Base-by-base conservation (phyloP, 2,113 vertebrate genomes). In the Saccopteryx leptura region DNA sequence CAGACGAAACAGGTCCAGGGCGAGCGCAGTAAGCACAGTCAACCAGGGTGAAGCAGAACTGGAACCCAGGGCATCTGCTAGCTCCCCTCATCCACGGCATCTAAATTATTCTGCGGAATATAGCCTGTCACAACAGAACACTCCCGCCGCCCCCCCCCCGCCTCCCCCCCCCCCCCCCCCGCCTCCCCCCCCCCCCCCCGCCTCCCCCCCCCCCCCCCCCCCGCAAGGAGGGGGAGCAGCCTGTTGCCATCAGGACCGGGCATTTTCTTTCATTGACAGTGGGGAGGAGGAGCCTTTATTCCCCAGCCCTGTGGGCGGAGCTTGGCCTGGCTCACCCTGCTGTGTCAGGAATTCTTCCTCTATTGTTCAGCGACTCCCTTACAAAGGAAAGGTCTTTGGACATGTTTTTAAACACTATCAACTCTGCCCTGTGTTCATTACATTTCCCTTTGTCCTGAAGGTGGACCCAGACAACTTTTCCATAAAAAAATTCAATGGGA, bases 401-500 rank as follows among this genome's bases (percentile, higher is more conserved):
- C 89, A 87, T 95, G 94, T 98, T 98, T 98, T 98, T 96, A 94
- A 96, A 97, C 97, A 97, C 94, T 97, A 97, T 97, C 97, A 98
- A 95, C 96, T 97, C 97, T 91, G 90, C 96, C 86, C 96, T 95
- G 1, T 95, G 71, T 93, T 92, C 76, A 81, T 93, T 97, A 69
- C 86, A 52, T 96, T 85, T 98, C 88, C 94, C 96, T 96, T 97
- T 98, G 96, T 98, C 93, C 69, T 12, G 93, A 97, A 97, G 97
- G 48, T 89, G 83, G 82, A 63, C 56, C 17, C 72, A 88, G 97
- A 96, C 98, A 98, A 98, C 61, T 98, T 98, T 97, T 97, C 98
- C 97, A 97, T 97, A 96, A 98, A 97, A 97, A 98, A 98, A 97
- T 98, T 98, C 98, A 98, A 94, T 98, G 97, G 97, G 96, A 92